Evolutionary conservation across 1,140 invertebrate species (phyloP), one percentile per base, ranked within the genome.

Genomic region (Lethrus apterus): DNA sequence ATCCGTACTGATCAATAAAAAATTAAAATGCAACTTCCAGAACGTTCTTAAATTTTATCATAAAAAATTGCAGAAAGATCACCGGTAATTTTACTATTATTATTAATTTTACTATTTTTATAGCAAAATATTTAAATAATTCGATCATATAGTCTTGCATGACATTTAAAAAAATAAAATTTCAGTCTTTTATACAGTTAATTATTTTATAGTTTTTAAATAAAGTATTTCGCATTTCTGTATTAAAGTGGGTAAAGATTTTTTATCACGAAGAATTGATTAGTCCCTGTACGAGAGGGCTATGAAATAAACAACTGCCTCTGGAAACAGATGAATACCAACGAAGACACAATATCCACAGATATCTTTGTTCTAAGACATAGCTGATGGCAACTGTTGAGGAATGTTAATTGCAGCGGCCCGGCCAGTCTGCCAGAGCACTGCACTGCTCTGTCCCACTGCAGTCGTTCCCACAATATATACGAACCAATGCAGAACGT

Each of bases 321-420:
- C 38, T 46, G 52, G 48, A 44, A 54, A 51, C 23, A 46, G 35
- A 44, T 48, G 51, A 50, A 50, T 50, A 44, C 44, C 43, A 51
- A 35, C 44, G 52, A 54, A 54, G 52, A 51, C 52, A 54, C 48
- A 54, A 49, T 48, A 56, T 51, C 51, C 51, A 58, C 49, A 49
- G 54, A 58, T 58, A 58, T 58, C 54, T 56, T 58, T 58, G 54
- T 58, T 58, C 54, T 58, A 56, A 56, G 54, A 58, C 46, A 19
- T 48, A 43, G 54, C 49, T 58, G 54, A 56, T 58, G 54, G 57
- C 57, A 58, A 56, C 46, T 58, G 51, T 56, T 46, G 24, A 52
- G 54, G 54, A 58, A 58, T 58, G 56, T 58, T 58, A 58, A 58
- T 58, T 58, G 56, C 56, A 50, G 50, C 46, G 7, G 20, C 15